Evolutionary conservation across 2,888 invertebrate genomes (phyloP).

Genomic region (Diplolepis rosae): DNA sequence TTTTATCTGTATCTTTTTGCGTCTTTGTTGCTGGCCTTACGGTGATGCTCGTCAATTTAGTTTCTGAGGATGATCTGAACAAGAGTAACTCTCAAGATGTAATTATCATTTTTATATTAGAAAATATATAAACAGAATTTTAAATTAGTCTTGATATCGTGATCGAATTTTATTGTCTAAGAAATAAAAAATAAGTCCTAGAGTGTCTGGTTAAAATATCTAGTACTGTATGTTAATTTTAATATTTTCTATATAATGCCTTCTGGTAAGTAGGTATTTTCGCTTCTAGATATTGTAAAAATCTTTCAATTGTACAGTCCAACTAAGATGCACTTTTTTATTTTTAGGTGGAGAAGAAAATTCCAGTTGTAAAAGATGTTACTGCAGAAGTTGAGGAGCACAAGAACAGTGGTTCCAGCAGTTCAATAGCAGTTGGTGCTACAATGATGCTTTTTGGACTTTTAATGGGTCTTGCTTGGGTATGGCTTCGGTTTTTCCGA

Average conservation of each 20-base stretch:
- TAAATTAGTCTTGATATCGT: neutral
- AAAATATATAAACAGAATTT: neutral
- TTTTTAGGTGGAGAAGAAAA: conserved; percentile 13
- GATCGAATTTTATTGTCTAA: neutral
- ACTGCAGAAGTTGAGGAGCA: conserved; percentile 44
- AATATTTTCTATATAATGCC: too few species aligned
- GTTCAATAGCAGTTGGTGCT: conserved; percentile 65
- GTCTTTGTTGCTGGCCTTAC: conserved; percentile 67
- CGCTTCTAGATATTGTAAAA: too few species aligned
- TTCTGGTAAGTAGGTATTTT: too few species aligned
- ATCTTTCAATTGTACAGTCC: neutral
- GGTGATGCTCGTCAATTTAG: conserved; percentile 64
- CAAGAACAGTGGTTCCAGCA: conserved; percentile 53
- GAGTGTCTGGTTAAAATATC: too few species aligned
- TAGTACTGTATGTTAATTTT: too few species aligned
- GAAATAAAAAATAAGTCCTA: too few species aligned
- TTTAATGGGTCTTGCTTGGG: conserved; percentile 63
- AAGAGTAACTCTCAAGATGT: conserved; percentile 19
- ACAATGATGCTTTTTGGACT: conserved; percentile 66
- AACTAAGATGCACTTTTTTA: neutral
- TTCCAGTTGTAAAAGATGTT: conserved; percentile 13
- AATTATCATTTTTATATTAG: conserved; percentile 9
- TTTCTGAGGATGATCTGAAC: conserved; percentile 50
- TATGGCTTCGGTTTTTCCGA: conserved; percentile 66
- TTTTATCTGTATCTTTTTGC: conserved; percentile 65